A percentile compares a stretch with the other conserved stretches of the same genome.
Evolutionary conservation across 2,888 invertebrate genomes (phyloP).

Genomic region (Cosmopolites sordidus): DNA sequence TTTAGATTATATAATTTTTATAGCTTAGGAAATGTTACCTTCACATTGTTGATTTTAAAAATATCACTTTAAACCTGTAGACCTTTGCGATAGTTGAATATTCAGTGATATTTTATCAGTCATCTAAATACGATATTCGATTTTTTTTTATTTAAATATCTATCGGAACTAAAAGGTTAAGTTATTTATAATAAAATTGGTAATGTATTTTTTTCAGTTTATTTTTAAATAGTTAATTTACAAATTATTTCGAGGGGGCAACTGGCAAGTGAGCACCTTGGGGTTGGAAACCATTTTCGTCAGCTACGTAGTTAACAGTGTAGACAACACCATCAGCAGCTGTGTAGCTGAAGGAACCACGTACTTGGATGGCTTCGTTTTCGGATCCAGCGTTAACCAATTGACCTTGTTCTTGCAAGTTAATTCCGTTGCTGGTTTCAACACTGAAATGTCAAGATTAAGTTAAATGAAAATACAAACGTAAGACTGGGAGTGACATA

Average conservation of each 20-base stretch:
- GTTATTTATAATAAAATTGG: neutral
- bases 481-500: slow-evolving; percentile 26
- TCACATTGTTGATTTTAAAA: too few relatives aligned
- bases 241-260: neutral
- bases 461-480: neutral
- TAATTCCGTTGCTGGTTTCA: slow-evolving; percentile 62
- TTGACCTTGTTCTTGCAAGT: slow-evolving; percentile 58
- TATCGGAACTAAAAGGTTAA: neutral
- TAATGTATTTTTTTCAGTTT: too few relatives aligned
- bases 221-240: neutral
- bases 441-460: slow-evolving; percentile 48
- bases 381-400: slow-evolving; percentile 60
- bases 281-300: slow-evolving; percentile 58
- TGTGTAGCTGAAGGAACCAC: slow-evolving; percentile 58
- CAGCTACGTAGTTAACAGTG: slow-evolving; percentile 58
- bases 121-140: too few relatives aligned
- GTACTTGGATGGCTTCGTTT: slow-evolving; percentile 58
- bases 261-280: slow-evolving; percentile 32
- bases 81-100: too few relatives aligned
- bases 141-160: too few relatives aligned
- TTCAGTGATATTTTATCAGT: too few relatives aligned
- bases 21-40: too few relatives aligned
- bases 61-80: too few relatives aligned
- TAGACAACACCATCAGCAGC: slow-evolving; percentile 60
- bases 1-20: too few relatives aligned